Evolutionary conservation across 2,797 vertebrate genomes (phyloP), one percentile per base, ranked within the genome.

Genomic region (Oreortyx pictus): DNA sequence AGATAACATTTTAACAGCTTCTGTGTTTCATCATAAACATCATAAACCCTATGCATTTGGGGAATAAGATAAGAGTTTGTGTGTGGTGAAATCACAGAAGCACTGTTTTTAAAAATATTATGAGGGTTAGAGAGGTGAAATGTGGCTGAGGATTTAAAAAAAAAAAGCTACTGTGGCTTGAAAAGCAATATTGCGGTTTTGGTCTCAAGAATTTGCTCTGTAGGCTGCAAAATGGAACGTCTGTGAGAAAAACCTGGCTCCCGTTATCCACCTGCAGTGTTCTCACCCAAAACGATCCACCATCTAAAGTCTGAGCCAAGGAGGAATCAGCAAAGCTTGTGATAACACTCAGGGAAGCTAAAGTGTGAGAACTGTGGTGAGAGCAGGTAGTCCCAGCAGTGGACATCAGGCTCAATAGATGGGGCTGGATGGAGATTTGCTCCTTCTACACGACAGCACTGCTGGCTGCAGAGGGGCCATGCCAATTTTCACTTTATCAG

Each of bases 71-170:
- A 52, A 72, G 57, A 74, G 35, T 20, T 68, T 27, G 14, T 44
- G 10, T 43, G 46, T 61, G 2, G 14, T n/a, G 52, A 92, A 88
- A 90, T 70, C 5, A 16, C 47, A 61, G 35, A 70, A 73, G 5
- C 35, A 52, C 64, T 49, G 7, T 3, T 18, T 66, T 88, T 70
- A 85, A 43, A 96, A 95, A 90, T 86, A 84, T 82, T 88, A 50
- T 66, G 75, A 95, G 80, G 67, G 73, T 83, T 95, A 93, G 35
- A 94, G 79, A 75, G 81, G 81, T 94, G 70, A 95, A 93, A 72
- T 50, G 11, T 70, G 67, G 52, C 27, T 72, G 66, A 60, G 23
- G 33, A 91, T 82, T 80, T 29, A 54, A 83, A 90, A 52, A 17
- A 62, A 85, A 82, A 27, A 86, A 59, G 16, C 20, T 86, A 17